Conservation (phyloP, 1,140 invertebrate species). For the Neodiprion pinetum region DNA sequence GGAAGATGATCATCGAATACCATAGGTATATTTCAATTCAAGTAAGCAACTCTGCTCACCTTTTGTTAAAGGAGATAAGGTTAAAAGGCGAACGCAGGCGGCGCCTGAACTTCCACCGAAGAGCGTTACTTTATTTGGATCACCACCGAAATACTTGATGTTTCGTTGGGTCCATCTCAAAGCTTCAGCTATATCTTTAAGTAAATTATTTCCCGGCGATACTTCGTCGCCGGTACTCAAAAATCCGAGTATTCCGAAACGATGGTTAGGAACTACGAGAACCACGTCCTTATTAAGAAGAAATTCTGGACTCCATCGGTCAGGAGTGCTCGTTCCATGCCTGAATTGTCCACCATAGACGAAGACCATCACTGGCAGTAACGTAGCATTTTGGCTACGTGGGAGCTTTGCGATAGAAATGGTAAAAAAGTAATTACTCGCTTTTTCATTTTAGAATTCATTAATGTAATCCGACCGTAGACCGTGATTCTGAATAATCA, state of each 20-base stretch:
- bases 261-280: not conserved
- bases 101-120: not conserved
- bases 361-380: not conserved
- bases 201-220: not conserved
- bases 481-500: not conserved
- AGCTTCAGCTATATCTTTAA: not conserved
- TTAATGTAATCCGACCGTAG: not conserved
- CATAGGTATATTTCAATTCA: not conserved
- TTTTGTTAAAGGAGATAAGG: not conserved
- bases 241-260: not conserved
- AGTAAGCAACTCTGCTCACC: not conserved
- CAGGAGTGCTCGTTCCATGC: not conserved
- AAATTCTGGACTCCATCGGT: not conserved
- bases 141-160: constrained; percentile 1
- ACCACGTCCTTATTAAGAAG: not conserved
- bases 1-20: not conserved
- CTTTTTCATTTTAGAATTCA: no score
- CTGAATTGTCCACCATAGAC: not conserved
- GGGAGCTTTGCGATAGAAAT: not conserved
- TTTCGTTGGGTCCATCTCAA: not conserved
- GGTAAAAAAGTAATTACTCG: not conserved
- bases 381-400: not conserved
- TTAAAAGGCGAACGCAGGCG: not conserved
- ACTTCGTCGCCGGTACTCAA: not conserved
- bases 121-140: not conserved